phyloP scores from a whole-genome alignment of 92 coral and sea anemone genomes.

The Desmophyllum pertusum region DNA sequence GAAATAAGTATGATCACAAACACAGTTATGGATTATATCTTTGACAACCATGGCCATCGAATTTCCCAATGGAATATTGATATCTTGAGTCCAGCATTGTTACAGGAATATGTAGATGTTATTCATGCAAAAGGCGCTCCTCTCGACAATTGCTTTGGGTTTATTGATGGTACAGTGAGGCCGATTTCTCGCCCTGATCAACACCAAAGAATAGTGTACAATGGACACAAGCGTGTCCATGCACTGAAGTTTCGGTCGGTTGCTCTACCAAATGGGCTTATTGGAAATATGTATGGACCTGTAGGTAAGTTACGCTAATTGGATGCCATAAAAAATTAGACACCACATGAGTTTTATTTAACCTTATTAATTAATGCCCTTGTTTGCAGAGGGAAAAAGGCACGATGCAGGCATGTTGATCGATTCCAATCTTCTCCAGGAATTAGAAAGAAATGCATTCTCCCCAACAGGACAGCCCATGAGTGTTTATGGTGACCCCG shows the following conservation, averaged over 20 bases:
- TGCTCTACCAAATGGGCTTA: slow-evolving; percentile 32
- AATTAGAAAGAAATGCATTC: slow-evolving; percentile 46
- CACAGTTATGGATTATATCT: slow-evolving; percentile 14
- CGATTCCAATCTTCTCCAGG: slow-evolving; percentile 43
- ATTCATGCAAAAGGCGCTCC: slow-evolving; percentile 31
- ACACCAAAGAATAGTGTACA: slow-evolving; percentile 25
- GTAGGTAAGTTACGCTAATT: slow-evolving; percentile 2
- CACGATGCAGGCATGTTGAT: slow-evolving; percentile 40
- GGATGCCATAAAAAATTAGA: neutral
- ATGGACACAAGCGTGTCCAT: slow-evolving; percentile 21
- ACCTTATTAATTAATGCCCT: neutral
- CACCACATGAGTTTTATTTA: neutral
- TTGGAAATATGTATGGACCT: slow-evolving; percentile 23
- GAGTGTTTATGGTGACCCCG: slow-evolving; percentile 39
- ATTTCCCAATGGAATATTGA: slow-evolving; percentile 31
- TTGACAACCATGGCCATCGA: slow-evolving; percentile 22
- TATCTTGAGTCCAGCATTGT: slow-evolving; percentile 8
- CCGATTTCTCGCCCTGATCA: slow-evolving; percentile 26
- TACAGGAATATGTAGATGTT: slow-evolving; percentile 33
- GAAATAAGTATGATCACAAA: slow-evolving; percentile 23
- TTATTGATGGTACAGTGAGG: slow-evolving; percentile 27
- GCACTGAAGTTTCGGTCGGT: slow-evolving; percentile 17
- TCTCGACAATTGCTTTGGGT: slow-evolving; percentile 19
- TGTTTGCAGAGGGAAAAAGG: slow-evolving; percentile 20
- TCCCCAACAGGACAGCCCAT: slow-evolving; percentile 34